phyloP scores from a whole-genome alignment of 2,797 vertebrate genomes.

The Esox masquinongy region DNA sequence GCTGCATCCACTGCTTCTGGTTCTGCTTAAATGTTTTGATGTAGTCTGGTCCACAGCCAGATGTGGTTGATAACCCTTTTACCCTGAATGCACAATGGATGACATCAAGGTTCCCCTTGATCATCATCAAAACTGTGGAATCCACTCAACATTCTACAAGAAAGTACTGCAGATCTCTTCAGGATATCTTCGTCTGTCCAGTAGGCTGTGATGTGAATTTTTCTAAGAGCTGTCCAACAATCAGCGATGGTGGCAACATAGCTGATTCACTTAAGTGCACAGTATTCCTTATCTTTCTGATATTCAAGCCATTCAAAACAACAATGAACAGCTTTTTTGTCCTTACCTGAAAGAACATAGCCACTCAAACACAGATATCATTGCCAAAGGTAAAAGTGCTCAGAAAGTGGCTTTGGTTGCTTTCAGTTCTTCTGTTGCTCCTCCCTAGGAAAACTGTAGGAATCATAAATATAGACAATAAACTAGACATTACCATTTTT shows the following conservation, averaged over 20 bases:
- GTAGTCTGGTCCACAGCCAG: conserved; percentile 36
- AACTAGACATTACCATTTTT: too few relatives aligned
- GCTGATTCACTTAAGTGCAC: too few relatives aligned
- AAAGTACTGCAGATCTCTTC: conserved; percentile 19
- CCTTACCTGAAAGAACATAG: too few relatives aligned
- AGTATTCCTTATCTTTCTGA: too few relatives aligned
- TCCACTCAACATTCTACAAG: conserved; percentile 31
- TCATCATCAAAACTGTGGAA: conserved; percentile 39
- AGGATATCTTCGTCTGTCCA: neutral
- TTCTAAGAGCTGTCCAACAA: conserved; percentile 8
- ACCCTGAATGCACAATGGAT: conserved; percentile 29
- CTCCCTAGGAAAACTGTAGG: too few relatives aligned
- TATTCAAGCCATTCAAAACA: too few relatives aligned
- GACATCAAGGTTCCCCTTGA: conserved; percentile 28
- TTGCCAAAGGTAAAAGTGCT: too few relatives aligned
- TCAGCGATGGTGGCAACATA: neutral
- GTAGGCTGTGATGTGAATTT: neutral
- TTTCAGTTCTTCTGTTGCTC: too few relatives aligned
- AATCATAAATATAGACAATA: too few relatives aligned
- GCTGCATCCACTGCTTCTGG: conserved; percentile 20
- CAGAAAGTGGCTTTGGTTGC: too few relatives aligned
- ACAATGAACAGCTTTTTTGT: too few relatives aligned
- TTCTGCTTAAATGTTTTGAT: conserved; percentile 41
- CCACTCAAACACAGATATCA: too few relatives aligned
- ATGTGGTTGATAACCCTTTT: conserved; percentile 39